These are phyloP conservation scores for Chelon labrosus DNA, from an alignment of 2,797 vertebrate species.

Conservation along the genomic window DNA sequence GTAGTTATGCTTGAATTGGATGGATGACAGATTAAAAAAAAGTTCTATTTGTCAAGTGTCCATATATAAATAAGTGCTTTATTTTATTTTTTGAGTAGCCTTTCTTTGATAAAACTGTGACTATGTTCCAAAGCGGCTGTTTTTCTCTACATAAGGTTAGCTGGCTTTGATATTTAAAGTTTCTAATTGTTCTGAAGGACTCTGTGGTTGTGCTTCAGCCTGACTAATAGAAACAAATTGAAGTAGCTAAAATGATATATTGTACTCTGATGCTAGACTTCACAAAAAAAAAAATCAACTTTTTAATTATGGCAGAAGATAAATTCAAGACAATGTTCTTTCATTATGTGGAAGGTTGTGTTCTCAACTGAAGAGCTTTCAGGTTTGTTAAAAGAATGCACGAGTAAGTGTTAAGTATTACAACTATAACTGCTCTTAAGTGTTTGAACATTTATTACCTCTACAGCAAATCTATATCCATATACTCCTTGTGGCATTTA, in stretches of 20 bases:
- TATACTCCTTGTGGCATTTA: slow-evolving; percentile 66
- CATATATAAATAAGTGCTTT: slow-evolving; percentile 81
- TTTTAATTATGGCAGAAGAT: slow-evolving; percentile 65
- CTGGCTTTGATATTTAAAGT: slow-evolving; percentile 83
- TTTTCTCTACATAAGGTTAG: slow-evolving; percentile 69
- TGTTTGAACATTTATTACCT: slow-evolving; percentile 75
- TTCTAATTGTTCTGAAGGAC: slow-evolving; percentile 74
- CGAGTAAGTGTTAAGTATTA: slow-evolving; percentile 77
- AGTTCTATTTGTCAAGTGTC: slow-evolving; percentile 81
- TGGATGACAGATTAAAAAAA: slow-evolving; percentile 53
- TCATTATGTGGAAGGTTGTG: slow-evolving; percentile 69
- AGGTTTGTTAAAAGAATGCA: slow-evolving; percentile 78
- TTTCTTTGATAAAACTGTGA: slow-evolving; percentile 80
- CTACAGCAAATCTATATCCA: slow-evolving; percentile 71
- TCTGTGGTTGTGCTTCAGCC: slow-evolving; percentile 51
- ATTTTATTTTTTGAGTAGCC: slow-evolving; percentile 72
- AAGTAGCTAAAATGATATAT: slow-evolving; percentile 48
- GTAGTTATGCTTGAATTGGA: slow-evolving; percentile 63
- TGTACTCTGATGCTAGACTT: slow-evolving; percentile 49
- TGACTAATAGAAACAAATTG: slow-evolving; percentile 58
- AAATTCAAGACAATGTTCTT: slow-evolving; percentile 54
- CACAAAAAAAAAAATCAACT: slow-evolving; percentile 55
- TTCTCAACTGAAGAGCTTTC: slow-evolving; percentile 70
- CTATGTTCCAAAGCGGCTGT: slow-evolving; percentile 75
- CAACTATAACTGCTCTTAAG: slow-evolving; percentile 74